A percentile compares a stretch with the other conserved stretches of the same genome.
These are phyloP conservation scores for Dolichomitus sp. DNA, from an alignment of 2,888 invertebrate genomes.

Conservation along the genomic window DNA sequence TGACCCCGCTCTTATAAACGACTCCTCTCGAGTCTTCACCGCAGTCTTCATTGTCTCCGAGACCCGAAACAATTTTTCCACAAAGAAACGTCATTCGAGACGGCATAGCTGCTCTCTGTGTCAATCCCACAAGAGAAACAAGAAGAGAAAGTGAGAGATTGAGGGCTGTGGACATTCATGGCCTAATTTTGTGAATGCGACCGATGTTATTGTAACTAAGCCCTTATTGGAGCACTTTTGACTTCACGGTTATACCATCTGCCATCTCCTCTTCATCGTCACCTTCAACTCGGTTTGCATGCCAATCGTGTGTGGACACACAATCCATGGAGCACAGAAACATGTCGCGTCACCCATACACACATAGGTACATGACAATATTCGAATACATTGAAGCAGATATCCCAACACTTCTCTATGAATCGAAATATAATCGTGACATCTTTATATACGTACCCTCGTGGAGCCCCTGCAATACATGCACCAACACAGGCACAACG, in stretches of 20 bases:
- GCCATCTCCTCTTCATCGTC: slow-evolving; percentile 71
- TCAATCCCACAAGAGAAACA: slow-evolving; percentile 17
- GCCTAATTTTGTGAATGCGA: slow-evolving; percentile 75
- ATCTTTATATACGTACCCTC: slow-evolving; percentile 32
- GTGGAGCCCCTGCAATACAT: slow-evolving; percentile 17
- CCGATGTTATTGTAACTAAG: slow-evolving; percentile 78
- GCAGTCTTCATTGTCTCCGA: slow-evolving; percentile 37
- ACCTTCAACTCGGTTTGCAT: slow-evolving; percentile 50
- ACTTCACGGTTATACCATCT: slow-evolving; percentile 82
- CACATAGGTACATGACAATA: slow-evolving; percentile 29
- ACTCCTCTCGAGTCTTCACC: slow-evolving; percentile 13
- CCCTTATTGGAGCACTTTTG: slow-evolving; percentile 83
- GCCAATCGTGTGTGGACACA: slow-evolving; percentile 28
- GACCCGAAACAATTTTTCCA: slow-evolving; percentile 48
- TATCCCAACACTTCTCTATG: slow-evolving; percentile 21
- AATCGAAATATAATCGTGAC: slow-evolving; percentile 60
- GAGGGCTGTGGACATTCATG: slow-evolving; percentile 64
- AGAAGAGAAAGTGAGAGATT: slow-evolving; percentile 23
- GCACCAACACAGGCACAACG: not conserved
- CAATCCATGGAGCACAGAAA: slow-evolving; percentile 10
- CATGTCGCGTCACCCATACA: slow-evolving; percentile 23
- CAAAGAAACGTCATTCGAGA: slow-evolving; percentile 47
- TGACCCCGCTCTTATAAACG: not conserved
- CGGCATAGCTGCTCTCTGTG: not conserved
- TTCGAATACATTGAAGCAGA: slow-evolving; percentile 1